A percentile compares a stretch with the other conserved stretches of the same genome.
phyloP scores from a whole-genome alignment of 2,113 vertebrate species.

The Percopsis transmontana region DNA sequence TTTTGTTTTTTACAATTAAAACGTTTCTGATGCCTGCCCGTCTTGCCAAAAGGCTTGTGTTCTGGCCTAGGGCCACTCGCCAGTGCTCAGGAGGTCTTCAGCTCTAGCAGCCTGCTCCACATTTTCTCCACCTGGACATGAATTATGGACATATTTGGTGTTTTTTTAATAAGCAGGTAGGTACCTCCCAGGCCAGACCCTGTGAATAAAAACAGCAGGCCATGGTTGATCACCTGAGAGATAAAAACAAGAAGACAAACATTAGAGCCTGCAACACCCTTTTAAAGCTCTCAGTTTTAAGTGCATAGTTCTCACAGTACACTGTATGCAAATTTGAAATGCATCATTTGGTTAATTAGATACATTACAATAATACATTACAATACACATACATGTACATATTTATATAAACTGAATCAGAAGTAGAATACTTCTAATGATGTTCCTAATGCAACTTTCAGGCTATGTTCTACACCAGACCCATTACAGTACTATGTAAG shows the following conservation, averaged over 20 bases:
- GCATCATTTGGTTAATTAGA: too few relatives aligned
- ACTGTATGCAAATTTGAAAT: too few relatives aligned
- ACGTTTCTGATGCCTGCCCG: neutral
- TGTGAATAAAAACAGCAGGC: constrained; percentile 73
- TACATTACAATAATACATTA: too few relatives aligned
- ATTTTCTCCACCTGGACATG: constrained; percentile 50
- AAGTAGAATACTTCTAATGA: too few relatives aligned
- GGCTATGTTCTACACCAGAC: too few relatives aligned
- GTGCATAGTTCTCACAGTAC: too few relatives aligned
- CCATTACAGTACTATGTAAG: too few relatives aligned
- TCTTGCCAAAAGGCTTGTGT: constrained; percentile 10
- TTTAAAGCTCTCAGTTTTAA: neutral
- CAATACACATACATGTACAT: too few relatives aligned
- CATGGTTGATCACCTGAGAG: constrained; percentile 80
- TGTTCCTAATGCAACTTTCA: too few relatives aligned
- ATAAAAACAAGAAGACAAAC: constrained; percentile 6
- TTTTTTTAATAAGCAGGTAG: constrained; percentile 73
- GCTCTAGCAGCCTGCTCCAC: constrained; percentile 56
- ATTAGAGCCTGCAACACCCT: neutral
- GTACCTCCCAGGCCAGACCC: constrained; percentile 59
- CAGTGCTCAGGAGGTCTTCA: constrained; percentile 52
- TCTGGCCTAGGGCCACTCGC: neutral
- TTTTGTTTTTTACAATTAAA: constrained; percentile 2
- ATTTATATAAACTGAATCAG: too few relatives aligned
- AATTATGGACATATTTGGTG: constrained; percentile 50